These are phyloP conservation scores for Cynopterus sphinx DNA, from an alignment of 2,797 vertebrate genomes.

Conservation along the genomic window DNA sequence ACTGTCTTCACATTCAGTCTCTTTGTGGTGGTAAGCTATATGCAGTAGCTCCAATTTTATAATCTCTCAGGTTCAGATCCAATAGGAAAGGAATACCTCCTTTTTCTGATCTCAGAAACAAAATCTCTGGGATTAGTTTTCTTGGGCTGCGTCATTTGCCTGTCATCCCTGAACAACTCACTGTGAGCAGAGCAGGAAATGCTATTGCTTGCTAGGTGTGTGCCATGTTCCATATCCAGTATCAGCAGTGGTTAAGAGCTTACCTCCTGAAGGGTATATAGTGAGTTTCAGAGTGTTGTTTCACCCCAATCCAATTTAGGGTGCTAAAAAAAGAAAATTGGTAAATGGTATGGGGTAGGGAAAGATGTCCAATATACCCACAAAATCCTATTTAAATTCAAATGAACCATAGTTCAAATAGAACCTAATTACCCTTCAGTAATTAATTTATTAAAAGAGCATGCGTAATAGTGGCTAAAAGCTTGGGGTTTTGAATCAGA, in stretches of 20 bases:
- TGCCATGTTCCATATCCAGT: no score
- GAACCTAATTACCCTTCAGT: constrained; percentile 11
- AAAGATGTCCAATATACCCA: background rate
- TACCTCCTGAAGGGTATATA: background rate
- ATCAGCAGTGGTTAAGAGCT: background rate
- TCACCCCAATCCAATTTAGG: background rate
- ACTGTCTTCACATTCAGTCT: background rate
- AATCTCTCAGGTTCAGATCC: background rate
- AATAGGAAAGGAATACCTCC: background rate
- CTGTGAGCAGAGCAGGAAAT: no score
- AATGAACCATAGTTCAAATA: constrained; percentile 3
- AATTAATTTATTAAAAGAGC: constrained; percentile 23
- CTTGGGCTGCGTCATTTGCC: background rate
- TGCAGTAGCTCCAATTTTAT: background rate
- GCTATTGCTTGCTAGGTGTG: background rate
- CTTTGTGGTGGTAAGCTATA: background rate
- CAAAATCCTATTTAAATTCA: constrained; percentile 12
- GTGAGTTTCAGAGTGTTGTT: background rate
- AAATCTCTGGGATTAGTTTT: background rate
- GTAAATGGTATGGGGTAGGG: background rate
- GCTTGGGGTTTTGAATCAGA: background rate
- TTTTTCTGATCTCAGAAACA: background rate
- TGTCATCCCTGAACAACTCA: background rate
- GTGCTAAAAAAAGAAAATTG: background rate
- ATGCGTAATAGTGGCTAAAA: background rate